Percentiles rank a stretch among this genome's conserved stretches.
Conservation (phyloP, 2,113 vertebrate genomes). For the Pachyramphus minor region DNA sequence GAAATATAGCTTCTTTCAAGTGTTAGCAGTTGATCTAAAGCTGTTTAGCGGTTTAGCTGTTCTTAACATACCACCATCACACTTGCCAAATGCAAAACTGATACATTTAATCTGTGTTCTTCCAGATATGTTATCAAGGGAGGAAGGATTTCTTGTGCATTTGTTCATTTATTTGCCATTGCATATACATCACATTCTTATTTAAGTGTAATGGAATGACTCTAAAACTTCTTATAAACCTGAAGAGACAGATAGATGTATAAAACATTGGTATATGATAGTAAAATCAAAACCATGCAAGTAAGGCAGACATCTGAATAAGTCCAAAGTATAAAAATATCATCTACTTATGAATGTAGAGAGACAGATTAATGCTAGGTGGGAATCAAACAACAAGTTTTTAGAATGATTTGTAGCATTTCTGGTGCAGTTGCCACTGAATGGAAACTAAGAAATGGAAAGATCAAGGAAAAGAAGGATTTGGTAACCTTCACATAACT, state of each 20-base stretch:
- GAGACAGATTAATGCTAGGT: background rate
- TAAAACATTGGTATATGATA: background rate
- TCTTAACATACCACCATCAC: background rate
- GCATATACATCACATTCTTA: background rate
- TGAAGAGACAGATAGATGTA: background rate
- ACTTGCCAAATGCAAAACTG: conserved; percentile 25
- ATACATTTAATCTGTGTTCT: background rate
- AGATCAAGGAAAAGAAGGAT: background rate
- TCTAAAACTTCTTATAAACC: background rate
- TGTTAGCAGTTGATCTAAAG: background rate
- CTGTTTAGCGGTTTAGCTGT: background rate
- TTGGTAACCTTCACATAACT: background rate
- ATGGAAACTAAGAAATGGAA: background rate
- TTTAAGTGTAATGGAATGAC: background rate
- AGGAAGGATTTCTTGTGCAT: background rate
- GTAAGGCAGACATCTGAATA: conserved; percentile 27
- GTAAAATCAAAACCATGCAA: conserved; percentile 13
- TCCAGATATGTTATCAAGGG: background rate
- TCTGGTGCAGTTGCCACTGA: background rate
- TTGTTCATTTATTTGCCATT: conserved; percentile 7
- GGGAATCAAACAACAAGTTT: background rate
- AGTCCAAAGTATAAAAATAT: background rate
- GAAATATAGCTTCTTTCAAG: background rate
- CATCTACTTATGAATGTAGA: background rate
- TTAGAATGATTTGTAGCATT: background rate